phyloP scores from a whole-genome alignment of 1,140 invertebrate genomes.

The Zaprionus taronus region DNA sequence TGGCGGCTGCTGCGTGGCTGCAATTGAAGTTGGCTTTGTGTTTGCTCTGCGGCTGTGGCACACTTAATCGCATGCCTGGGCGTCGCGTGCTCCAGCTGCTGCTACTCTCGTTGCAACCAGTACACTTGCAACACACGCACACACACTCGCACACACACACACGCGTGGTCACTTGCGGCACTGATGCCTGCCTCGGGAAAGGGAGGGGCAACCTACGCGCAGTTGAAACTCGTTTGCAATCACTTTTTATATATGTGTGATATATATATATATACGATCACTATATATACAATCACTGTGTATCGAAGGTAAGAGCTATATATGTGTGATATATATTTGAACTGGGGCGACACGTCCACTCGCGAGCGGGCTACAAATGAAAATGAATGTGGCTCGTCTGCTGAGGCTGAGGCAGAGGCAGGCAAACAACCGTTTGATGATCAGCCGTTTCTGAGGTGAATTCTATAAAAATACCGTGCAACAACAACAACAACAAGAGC shows the following conservation, averaged over 20 bases:
- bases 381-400: slow-evolving; percentile 70
- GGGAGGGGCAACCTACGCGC: slow-evolving; percentile 46
- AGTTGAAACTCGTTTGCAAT: slow-evolving; percentile 23
- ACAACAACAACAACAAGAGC: slow-evolving; percentile 42
- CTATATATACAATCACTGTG: slow-evolving; percentile 33
- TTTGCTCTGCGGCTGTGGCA: slow-evolving; percentile 57
- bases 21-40: slow-evolving; percentile 54
- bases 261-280: slow-evolving; percentile 28
- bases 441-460: slow-evolving; percentile 79
- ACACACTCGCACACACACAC: slow-evolving; percentile 20
- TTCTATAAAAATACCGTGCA: slow-evolving; percentile 77
- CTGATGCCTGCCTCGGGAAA: slow-evolving; percentile 22
- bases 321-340: slow-evolving; percentile 50
- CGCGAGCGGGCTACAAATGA: slow-evolving; percentile 76
- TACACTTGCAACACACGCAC: neutral
- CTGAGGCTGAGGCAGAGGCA: neutral
- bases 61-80: slow-evolving; percentile 74
- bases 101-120: neutral
- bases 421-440: slow-evolving; percentile 56
- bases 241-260: slow-evolving; percentile 43
- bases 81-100: slow-evolving; percentile 39
- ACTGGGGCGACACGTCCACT: slow-evolving; percentile 70
- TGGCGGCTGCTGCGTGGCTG: slow-evolving; percentile 33
- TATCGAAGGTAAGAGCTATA: neutral
- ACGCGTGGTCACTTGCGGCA: neutral